phyloP scores from a whole-genome alignment of 2,888 invertebrate species.

The Hyppa rectilinea region DNA sequence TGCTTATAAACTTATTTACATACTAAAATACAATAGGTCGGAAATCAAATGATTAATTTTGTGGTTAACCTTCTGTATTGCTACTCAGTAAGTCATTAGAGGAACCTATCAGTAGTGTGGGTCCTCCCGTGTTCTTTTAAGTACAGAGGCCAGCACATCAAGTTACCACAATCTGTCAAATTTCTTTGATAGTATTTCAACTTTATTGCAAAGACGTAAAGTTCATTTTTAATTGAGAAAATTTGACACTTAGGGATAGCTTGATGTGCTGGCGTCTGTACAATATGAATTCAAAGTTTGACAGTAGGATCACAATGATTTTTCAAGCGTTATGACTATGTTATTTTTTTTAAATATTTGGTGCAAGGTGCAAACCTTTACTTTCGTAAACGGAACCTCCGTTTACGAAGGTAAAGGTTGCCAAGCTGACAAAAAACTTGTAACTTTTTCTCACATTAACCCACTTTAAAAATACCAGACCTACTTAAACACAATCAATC shows the following conservation, averaged over 20 bases:
- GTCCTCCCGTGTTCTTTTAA: neutral
- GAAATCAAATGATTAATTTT: neutral
- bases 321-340: neutral
- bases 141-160: too few relatives aligned
- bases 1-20: conserved; percentile 1
- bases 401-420: too few relatives aligned
- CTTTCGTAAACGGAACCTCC: too few relatives aligned
- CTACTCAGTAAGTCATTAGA: neutral
- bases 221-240: too few relatives aligned
- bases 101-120: too few relatives aligned
- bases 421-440: neutral
- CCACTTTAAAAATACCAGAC: conserved; percentile 1
- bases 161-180: too few relatives aligned
- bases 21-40: neutral
- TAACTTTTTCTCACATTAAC: neutral
- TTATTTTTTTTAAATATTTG: too few relatives aligned
- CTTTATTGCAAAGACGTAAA: too few relatives aligned
- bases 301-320: neutral
- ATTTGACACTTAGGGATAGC: too few relatives aligned
- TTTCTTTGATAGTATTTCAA: too few relatives aligned
- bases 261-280: too few relatives aligned
- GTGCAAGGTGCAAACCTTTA: too few relatives aligned
- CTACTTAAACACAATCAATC: conserved; percentile 25
- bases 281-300: neutral
- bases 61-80: neutral